Evolutionary conservation across 2,888 invertebrate species (phyloP).

Genomic region (Resseliella maxima): DNA sequence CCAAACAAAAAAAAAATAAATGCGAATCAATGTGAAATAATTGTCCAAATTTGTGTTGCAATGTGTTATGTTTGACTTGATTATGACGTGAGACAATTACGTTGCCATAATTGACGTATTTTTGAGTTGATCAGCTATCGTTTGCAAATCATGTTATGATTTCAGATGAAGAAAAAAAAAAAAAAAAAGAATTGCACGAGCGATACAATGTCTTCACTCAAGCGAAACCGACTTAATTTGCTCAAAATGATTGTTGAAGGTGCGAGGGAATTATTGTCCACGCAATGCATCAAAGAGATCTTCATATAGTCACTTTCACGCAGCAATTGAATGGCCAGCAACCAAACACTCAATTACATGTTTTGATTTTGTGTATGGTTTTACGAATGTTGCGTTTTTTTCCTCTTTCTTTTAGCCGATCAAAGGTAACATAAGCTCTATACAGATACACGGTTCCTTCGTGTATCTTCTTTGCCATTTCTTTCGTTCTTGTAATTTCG

Average conservation of each 20-base stretch:
- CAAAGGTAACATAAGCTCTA: background rate
- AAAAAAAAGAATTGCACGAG: background rate
- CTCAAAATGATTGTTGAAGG: conserved; percentile 6
- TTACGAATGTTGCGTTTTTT: background rate
- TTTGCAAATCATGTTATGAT: background rate
- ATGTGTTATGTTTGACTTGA: background rate
- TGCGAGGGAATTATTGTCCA: conserved; percentile 28
- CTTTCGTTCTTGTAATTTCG: conserved; percentile 12
- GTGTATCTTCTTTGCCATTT: background rate
- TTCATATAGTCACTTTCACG: conserved; percentile 37
- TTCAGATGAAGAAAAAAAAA: background rate
- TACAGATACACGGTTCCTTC: background rate
- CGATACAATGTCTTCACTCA: background rate
- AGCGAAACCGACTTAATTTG: background rate
- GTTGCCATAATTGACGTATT: conserved; percentile 22
- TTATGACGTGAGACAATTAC: conserved; percentile 6
- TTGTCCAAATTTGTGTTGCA: background rate
- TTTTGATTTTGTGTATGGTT: conserved; percentile 29
- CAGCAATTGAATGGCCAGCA: conserved; percentile 46
- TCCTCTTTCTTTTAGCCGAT: background rate
- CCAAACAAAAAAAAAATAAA: no score
- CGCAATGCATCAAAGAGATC: conserved; percentile 12
- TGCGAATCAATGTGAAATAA: no score
- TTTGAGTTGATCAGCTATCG: background rate
- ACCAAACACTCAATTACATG: conserved; percentile 49